Evolutionary conservation across 1,140 invertebrate species (phyloP).

Genomic region (Danaus plexippus): DNA sequence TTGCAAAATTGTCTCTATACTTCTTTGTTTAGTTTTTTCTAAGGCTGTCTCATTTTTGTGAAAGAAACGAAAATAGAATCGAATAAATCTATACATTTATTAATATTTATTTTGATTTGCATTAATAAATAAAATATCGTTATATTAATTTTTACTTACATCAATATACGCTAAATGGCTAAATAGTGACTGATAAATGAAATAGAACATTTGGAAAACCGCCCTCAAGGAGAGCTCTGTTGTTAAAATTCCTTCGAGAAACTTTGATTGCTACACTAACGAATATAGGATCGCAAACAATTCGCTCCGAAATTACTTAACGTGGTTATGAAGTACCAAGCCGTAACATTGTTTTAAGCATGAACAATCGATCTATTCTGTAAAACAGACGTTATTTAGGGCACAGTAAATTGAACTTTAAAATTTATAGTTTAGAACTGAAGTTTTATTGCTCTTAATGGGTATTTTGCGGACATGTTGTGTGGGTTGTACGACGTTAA

Average conservation of each 20-base stretch:
- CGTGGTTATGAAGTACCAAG: constrained; percentile 16
- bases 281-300: constrained; percentile 10
- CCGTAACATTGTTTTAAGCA: constrained; percentile 17
- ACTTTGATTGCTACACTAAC: not conserved
- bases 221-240: too few relatives aligned
- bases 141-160: too few relatives aligned
- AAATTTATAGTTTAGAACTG: constrained; percentile 2
- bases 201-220: too few relatives aligned
- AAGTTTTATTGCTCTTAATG: constrained; percentile 10
- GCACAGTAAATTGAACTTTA: constrained; percentile 16
- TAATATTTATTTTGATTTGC: too few relatives aligned
- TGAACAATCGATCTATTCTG: constrained; percentile 5
- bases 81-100: too few relatives aligned
- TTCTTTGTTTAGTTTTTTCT: too few relatives aligned
- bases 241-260: constrained; percentile 5
- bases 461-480: constrained; percentile 17
- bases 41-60: too few relatives aligned
- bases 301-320: constrained; percentile 13
- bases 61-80: too few relatives aligned
- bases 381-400: not conserved
- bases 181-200: too few relatives aligned
- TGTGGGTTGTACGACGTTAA: constrained; percentile 18
- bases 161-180: too few relatives aligned
- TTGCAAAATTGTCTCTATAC: too few relatives aligned
- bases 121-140: too few relatives aligned